Conservation (phyloP, 2,113 vertebrate species). For the Setophaga coronata region DNA sequence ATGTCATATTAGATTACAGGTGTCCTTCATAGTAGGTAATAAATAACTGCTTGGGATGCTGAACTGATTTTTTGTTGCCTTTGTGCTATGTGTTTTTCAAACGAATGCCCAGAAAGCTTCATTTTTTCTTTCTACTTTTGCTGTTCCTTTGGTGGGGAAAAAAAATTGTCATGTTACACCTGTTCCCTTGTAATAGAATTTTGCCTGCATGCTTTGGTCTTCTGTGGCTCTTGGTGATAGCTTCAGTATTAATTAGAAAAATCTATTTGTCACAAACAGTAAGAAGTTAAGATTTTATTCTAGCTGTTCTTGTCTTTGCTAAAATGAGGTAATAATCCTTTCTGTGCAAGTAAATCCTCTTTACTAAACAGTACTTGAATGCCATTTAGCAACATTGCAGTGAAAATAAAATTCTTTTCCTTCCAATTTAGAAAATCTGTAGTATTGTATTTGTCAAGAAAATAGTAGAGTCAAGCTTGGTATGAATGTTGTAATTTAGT, state of each 20-base stretch:
- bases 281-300: neutral
- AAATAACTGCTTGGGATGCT: neutral
- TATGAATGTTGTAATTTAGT: conserved; percentile 49
- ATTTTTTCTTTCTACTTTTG: neutral
- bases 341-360: conserved; percentile 10
- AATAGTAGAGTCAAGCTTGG: neutral
- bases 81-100: neutral
- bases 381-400: neutral
- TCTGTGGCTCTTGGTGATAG: neutral
- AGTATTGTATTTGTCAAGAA: conserved; percentile 27
- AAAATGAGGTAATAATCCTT: conserved; percentile 27
- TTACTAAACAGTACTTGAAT: conserved; percentile 1
- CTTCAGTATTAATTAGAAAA: neutral
- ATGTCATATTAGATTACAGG: neutral
- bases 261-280: neutral
- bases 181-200: neutral
- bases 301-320: neutral
- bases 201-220: neutral
- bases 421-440: conserved; percentile 20
- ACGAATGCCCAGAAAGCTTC: neutral
- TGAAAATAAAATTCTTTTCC: conserved; percentile 11
- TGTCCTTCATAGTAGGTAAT: neutral
- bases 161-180: neutral
- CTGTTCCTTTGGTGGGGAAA: neutral
- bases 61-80: neutral